Evolutionary conservation across 2,797 vertebrate genomes (phyloP).

Genomic region (Manis javanica): DNA sequence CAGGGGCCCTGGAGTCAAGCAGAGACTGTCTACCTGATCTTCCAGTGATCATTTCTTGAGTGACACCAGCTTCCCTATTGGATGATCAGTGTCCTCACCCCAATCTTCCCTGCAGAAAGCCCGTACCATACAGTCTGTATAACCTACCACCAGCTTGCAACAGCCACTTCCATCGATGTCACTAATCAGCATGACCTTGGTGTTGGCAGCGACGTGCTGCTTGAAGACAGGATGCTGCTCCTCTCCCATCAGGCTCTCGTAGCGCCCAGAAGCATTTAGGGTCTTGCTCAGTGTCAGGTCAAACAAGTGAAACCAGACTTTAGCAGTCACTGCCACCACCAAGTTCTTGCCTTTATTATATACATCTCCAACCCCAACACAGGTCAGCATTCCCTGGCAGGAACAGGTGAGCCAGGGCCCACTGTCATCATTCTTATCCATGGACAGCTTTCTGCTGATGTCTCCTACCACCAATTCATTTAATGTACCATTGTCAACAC

Average conservation of each 20-base stretch:
- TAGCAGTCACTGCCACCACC: constrained; percentile 95
- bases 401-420: constrained; percentile 93
- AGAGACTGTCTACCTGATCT: constrained; percentile 98
- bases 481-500: constrained; percentile 69
- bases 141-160: constrained; percentile 95
- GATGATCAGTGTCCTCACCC: constrained; percentile 87
- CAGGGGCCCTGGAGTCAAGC: constrained; percentile 93
- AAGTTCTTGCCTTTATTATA: constrained; percentile 99
- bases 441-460: constrained; percentile 93
- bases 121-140: constrained; percentile 97
- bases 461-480: constrained; percentile 98
- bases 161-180: constrained; percentile 97
- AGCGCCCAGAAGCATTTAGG: constrained; percentile 91
- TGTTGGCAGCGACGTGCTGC: constrained; percentile 98
- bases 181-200: constrained; percentile 97
- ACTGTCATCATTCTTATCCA: constrained; percentile 96
- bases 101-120: constrained; percentile 97
- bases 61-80: constrained; percentile 93
- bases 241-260: constrained; percentile 88
- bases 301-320: constrained; percentile 98
- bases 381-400: constrained; percentile 97
- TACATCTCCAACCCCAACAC: constrained; percentile 95
- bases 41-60: constrained; percentile 99
- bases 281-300: constrained; percentile 91
- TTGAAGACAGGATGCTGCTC: constrained; percentile 95